These are phyloP conservation scores for Ostrea denselamellosa DNA, from an alignment of 1,140 invertebrate genomes.

Conservation along the genomic window DNA sequence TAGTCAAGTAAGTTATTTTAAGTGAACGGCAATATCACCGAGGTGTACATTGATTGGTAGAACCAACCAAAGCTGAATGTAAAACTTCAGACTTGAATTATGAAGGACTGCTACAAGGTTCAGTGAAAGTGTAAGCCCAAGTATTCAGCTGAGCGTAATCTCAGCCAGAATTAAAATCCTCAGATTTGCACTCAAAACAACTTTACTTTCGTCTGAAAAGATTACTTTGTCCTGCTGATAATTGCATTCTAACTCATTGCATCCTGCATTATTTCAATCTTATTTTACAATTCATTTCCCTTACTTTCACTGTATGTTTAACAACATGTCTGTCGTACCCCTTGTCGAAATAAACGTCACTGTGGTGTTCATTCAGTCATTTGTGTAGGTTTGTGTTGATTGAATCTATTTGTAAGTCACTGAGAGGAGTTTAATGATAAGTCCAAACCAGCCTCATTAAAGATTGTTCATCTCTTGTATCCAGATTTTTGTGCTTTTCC, in stretches of 20 bases:
- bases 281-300: slow-evolving; percentile 38
- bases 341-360: background rate
- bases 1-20: too few relatives aligned
- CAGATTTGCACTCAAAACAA: slow-evolving; percentile 32
- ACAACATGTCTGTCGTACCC: slow-evolving; percentile 26
- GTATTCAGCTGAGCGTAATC: too few relatives aligned
- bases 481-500: background rate
- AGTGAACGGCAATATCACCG: too few relatives aligned
- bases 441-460: background rate
- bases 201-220: slow-evolving; percentile 40
- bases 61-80: too few relatives aligned
- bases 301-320: slow-evolving; percentile 19
- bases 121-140: too few relatives aligned
- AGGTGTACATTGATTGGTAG: too few relatives aligned
- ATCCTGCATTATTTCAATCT: slow-evolving; percentile 1
- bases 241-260: slow-evolving; percentile 2
- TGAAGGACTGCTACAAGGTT: too few relatives aligned
- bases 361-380: slow-evolving; percentile 19
- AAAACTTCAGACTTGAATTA: too few relatives aligned
- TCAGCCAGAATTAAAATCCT: slow-evolving; percentile 34
- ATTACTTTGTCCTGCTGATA: slow-evolving; percentile 38
- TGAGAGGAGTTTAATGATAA: background rate
- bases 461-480: background rate
- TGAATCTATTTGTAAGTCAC: background rate
- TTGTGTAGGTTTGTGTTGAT: background rate